Conservation (phyloP, 2,888 invertebrate genomes). For the Microctonus hyperodae region DNA sequence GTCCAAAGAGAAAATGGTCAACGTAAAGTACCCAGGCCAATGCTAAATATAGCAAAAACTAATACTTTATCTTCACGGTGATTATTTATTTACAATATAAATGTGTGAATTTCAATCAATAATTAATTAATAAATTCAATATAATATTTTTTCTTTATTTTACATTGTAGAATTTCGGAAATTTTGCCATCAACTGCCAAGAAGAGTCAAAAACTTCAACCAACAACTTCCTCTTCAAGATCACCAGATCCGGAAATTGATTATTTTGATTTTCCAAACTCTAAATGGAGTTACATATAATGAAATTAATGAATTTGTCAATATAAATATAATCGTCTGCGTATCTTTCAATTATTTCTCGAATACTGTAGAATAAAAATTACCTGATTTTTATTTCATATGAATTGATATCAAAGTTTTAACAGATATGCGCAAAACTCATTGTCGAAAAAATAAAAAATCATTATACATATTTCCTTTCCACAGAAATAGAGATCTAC, state of each 20-base stretch:
- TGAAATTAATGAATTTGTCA: constrained; percentile 31
- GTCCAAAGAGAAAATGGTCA: constrained; percentile 81
- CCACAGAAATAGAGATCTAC: not conserved
- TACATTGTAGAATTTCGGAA: constrained; percentile 49
- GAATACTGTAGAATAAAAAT: not conserved
- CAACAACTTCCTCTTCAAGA: constrained; percentile 44
- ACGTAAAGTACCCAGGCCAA: constrained; percentile 80
- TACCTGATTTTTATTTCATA: not conserved
- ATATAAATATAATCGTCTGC: not conserved
- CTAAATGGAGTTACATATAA: constrained; percentile 26
- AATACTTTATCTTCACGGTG: constrained; percentile 49
- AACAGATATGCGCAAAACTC: too few relatives aligned
- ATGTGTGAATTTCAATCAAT: too few relatives aligned
- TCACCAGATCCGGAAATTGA: constrained; percentile 58
- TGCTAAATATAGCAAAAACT: constrained; percentile 59
- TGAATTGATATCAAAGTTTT: not conserved
- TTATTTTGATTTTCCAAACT: constrained; percentile 53
- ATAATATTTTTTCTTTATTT: constrained; percentile 5
- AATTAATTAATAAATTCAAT: too few relatives aligned
- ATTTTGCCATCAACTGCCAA: constrained; percentile 53
- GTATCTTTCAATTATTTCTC: not conserved
- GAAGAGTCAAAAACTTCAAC: constrained; percentile 47
- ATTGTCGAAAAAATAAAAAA: not conserved
- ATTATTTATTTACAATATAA: constrained; percentile 19
- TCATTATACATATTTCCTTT: not conserved